phyloP scores from a whole-genome alignment of 2,797 vertebrate species.

The Sebastes wilsoni region DNA sequence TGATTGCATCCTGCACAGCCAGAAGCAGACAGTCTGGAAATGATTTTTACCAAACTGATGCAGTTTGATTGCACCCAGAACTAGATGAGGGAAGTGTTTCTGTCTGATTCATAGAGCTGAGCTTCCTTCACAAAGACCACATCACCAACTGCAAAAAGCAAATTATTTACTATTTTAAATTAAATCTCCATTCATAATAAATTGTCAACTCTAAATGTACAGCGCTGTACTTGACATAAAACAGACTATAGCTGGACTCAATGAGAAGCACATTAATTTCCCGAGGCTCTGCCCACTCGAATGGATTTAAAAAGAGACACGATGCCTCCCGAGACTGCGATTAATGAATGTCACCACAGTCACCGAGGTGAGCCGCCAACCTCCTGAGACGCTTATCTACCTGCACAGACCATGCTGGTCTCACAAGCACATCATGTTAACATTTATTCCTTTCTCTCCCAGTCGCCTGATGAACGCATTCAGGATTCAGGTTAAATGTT shows the following conservation, averaged over 20 bases:
- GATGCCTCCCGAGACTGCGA: conserved; percentile 38
- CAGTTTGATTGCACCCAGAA: not conserved
- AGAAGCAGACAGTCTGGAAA: not conserved
- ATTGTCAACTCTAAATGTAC: not conserved
- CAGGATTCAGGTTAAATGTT: conserved; percentile 33
- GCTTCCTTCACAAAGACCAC: not conserved
- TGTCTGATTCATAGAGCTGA: not conserved
- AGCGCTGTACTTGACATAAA: conserved; percentile 4
- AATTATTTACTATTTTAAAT: not conserved
- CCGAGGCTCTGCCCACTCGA: conserved; percentile 27
- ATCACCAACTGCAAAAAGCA: not conserved
- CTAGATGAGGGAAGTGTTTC: not conserved
- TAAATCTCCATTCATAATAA: not conserved
- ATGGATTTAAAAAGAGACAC: conserved; percentile 40
- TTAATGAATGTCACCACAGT: conserved; percentile 56
- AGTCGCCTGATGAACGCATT: conserved; percentile 11
- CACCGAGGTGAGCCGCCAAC: conserved; percentile 33
- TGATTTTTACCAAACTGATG: not conserved
- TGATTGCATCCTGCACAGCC: not conserved
- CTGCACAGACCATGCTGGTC: conserved; percentile 33
- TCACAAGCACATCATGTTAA: conserved; percentile 40
- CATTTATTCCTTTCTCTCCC: conserved; percentile 41
- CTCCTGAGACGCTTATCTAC: conserved; percentile 60
- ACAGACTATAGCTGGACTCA: conserved; percentile 4
- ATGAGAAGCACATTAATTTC: conserved; percentile 41